These are phyloP conservation scores for Carabus problematicus DNA, from an alignment of 2,888 invertebrate genomes.

Conservation along the genomic window DNA sequence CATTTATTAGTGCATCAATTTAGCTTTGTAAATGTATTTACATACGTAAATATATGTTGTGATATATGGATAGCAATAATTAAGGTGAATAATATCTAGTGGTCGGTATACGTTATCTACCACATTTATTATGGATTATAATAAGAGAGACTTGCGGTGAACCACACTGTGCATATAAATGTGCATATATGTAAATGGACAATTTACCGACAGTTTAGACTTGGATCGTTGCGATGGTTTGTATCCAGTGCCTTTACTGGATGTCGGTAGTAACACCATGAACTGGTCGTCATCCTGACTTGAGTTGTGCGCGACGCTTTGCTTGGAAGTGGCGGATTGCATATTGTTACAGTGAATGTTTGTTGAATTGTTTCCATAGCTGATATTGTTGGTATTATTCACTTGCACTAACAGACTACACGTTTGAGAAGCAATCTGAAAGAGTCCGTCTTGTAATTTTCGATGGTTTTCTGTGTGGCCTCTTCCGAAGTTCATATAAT, in stretches of 20 bases:
- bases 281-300: conserved; percentile 56
- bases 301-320: conserved; percentile 33
- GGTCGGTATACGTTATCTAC: no score
- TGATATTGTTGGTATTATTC: conserved; percentile 78
- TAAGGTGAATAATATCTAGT: no score
- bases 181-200: no score
- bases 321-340: conserved; percentile 45
- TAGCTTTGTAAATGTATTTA: no score
- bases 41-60: no score
- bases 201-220: conserved; percentile 68
- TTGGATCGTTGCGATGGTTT: conserved; percentile 51
- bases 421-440: conserved; percentile 80
- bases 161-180: no score
- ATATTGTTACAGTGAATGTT: conserved; percentile 67
- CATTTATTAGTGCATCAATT: no score
- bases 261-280: conserved; percentile 65
- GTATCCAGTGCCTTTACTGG: conserved; percentile 46
- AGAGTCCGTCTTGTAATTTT: conserved; percentile 76
- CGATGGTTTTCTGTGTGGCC: conserved; percentile 62
- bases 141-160: no score
- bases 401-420: conserved; percentile 80
- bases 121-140: no score
- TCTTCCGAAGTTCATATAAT: conserved; percentile 59
- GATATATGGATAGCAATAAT: no score
- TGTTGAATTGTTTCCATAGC: conserved; percentile 69